These are phyloP conservation scores for Mustela nigripes DNA, from an alignment of 2,113 vertebrate genomes.

Conservation along the genomic window DNA sequence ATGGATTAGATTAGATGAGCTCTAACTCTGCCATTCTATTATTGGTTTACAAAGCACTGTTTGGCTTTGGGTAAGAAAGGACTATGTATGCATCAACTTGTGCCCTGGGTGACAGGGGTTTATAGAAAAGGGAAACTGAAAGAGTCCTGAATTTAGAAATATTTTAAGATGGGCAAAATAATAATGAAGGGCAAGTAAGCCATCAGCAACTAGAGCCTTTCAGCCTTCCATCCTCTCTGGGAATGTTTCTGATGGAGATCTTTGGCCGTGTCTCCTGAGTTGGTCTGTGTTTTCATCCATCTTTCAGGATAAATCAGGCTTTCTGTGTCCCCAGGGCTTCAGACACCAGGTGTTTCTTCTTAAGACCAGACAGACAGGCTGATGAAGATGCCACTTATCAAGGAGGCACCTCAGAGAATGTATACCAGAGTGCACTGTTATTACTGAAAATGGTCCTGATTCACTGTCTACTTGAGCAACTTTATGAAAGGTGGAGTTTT, in stretches of 20 bases:
- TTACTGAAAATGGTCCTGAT: not conserved
- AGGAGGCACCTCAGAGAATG: not conserved
- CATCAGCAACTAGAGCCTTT: not conserved
- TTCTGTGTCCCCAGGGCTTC: not conserved
- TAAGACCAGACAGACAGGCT: not conserved
- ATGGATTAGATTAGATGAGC: not conserved
- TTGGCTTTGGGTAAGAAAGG: not conserved
- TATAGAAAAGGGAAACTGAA: not conserved
- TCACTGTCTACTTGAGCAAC: not conserved
- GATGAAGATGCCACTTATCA: not conserved
- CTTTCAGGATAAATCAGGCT: not conserved
- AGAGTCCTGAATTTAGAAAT: not conserved
- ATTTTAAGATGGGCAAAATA: not conserved
- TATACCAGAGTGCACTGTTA: not conserved
- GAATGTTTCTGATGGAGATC: not conserved
- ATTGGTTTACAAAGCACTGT: not conserved
- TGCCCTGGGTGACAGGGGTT: not conserved
- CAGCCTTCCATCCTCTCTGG: not conserved
- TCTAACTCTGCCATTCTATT: not conserved
- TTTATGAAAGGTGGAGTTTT: not conserved
- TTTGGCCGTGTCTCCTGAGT: not conserved
- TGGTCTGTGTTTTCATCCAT: not conserved
- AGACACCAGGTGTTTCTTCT: not conserved
- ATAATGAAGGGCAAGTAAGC: not conserved
- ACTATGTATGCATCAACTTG: not conserved